A percentile compares a stretch with the other conserved stretches of the same genome.
Conservation (phyloP, 2,797 vertebrate genomes). For the Phrynocephalus guinanensis region DNA sequence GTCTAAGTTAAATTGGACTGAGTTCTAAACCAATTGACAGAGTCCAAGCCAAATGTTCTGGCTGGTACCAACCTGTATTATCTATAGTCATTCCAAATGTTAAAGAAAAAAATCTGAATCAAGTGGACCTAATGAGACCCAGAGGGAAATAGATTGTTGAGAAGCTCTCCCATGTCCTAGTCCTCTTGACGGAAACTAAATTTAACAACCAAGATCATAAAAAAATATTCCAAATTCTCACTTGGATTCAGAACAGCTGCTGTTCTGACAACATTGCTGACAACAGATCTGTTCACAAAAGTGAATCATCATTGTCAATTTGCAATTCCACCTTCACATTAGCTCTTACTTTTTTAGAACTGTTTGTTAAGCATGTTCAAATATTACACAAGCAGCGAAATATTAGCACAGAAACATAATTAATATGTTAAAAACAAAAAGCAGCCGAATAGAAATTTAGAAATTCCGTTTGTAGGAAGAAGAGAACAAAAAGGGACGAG, state of each 20-base stretch:
- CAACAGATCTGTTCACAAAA: neutral
- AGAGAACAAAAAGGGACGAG: no score
- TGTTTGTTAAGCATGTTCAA: conserved; percentile 22
- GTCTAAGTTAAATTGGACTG: neutral
- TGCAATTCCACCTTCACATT: conserved; percentile 14
- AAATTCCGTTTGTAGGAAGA: neutral
- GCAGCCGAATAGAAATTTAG: neutral
- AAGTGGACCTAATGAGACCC: neutral
- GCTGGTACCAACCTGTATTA: neutral
- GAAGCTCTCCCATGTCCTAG: neutral
- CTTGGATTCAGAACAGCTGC: conserved; percentile 3
- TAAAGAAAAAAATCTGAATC: neutral
- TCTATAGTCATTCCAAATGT: neutral
- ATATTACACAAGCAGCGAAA: conserved; percentile 9
- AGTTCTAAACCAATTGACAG: neutral
- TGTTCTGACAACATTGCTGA: neutral
- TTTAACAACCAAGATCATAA: conserved; percentile 9
- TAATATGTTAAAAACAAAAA: neutral
- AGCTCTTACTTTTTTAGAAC: conserved; percentile 13
- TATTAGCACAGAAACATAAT: neutral
- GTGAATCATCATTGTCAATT: conserved; percentile 21
- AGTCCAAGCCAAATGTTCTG: neutral
- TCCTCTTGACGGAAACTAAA: neutral
- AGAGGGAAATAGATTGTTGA: neutral
- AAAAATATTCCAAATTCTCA: neutral